Evolutionary conservation across 1,140 invertebrate genomes (phyloP), one percentile per base, ranked within the genome.

Genomic region (Halesus radiatus): DNA sequence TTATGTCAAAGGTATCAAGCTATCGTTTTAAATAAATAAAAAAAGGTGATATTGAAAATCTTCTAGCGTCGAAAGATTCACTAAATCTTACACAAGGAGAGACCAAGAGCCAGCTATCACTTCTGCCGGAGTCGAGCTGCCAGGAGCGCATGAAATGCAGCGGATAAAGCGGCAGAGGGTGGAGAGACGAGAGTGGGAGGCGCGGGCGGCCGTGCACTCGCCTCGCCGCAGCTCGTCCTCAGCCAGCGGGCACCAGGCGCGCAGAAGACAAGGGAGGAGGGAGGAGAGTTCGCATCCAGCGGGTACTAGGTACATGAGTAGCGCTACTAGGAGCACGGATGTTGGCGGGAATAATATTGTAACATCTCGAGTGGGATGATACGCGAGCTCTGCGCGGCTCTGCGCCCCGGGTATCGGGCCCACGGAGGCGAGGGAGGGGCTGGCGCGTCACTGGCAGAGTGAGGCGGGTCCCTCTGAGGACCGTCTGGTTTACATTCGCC

Each of bases 391-490:
- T 16, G 8, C 22, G 29, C 73, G 53, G 13, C 23, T 53, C 75
- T 77, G 75, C 18, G 54, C 6, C 22, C 75, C 75, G 50, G 60
- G 60, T 64, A 64, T 18, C 53, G 54, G 74, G 53, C 23, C 16
- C 20, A 18, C 54, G 53, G n/a, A 20, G 18, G 32, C 18, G 60
- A 77, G 75, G 75, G 75, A 77, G 75, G 75, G 75, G 75, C 75
- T 58, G 58, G 20, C 75, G n/a, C 70, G 66, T 70, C 37, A 70
- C 32, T 50, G 66, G 45, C 66, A 29, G n/a, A n/a, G 75, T 37
- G 16, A 20, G 74, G 54, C 74, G 29, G 56, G 54, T 20, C 54
- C 74, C 54, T 37, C 18, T 29, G 56, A 20, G 56, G 23, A 64
- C 26, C 22, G 22, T 15, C 62, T 66, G 22, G 29, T 32, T 64